These are phyloP conservation scores for Panagrolaimus sp. DNA, from an alignment of 1,140 invertebrate genomes.

Conservation along the genomic window DNA sequence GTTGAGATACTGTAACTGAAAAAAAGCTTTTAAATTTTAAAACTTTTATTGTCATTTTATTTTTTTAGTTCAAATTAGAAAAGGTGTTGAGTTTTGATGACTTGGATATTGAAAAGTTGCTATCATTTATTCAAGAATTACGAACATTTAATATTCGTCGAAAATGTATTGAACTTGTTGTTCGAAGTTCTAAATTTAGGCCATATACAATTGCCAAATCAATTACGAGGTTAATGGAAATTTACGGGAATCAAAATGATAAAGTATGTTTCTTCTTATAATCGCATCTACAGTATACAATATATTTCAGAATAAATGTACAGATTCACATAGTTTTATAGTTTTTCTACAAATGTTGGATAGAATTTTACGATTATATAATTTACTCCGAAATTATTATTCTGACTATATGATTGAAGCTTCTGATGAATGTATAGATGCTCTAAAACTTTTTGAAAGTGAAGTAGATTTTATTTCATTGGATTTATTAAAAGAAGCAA, in stretches of 20 bases:
- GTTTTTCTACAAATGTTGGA: not conserved
- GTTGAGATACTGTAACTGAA: too few relatives aligned
- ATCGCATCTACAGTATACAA: too few relatives aligned
- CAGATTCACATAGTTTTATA: not conserved
- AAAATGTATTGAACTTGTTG: not conserved
- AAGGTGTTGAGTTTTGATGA: not conserved
- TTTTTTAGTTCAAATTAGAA: not conserved
- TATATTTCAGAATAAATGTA: not conserved
- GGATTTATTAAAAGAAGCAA: not conserved
- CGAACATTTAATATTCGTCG: conserved; percentile 15
- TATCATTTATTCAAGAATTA: conserved; percentile 12
- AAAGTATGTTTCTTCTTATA: too few relatives aligned
- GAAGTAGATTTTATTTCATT: not conserved
- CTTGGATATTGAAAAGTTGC: conserved; percentile 26
- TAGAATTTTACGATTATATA: not conserved
- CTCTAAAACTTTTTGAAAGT: not conserved
- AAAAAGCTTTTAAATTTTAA: too few relatives aligned
- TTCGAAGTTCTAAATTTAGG: not conserved
- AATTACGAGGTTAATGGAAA: too few relatives aligned
- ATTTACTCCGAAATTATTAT: conserved; percentile 3
- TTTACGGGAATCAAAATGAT: too few relatives aligned
- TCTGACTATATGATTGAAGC: not conserved
- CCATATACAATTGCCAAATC: too few relatives aligned
- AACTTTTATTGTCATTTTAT: too few relatives aligned
- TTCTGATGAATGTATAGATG: not conserved